Evolutionary conservation across 1,140 invertebrate genomes (phyloP), one percentile per base, ranked within the genome.

Genomic region (Paraescarpia echinospica): DNA sequence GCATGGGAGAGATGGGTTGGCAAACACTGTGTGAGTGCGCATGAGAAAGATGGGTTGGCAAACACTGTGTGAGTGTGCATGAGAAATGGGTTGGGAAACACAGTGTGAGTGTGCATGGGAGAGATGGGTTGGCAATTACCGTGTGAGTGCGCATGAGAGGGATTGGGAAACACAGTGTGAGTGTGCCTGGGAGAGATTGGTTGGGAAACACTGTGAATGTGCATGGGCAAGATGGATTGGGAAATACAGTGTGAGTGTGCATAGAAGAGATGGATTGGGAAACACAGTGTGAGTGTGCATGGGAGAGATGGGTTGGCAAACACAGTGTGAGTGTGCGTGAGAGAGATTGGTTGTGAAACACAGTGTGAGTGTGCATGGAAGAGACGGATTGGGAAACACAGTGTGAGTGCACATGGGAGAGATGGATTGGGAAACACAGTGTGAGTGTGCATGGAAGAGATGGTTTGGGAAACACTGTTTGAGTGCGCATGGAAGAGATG

Each of bases 121-220:
- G 14, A 77, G 59, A 77, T 77, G 59, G 59, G 59, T 77, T 77
- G 2, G 59, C 8, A 77, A 77, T 14, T 18, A 77, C 4, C 8
- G 12, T 1, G 59, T 77, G 59, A 77, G 59, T 77, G 59, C 22
- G 2, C 9, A 77, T 77, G 59, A 27, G 59, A 31, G 14, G 22
- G 59, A 18, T 77, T 77, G 59, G 59, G 59, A 77, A 77, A 77
- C 59, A 77, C 59, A 77, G 59, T 77, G 59, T 77, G 59, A 77
- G 59, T 77, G 59, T 77, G 2, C 9, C 8, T 77, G 4, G 27
- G 1, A 5, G 14, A 77, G 59, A 34, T 91, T 4, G 59, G 59
- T 77, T 92, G 92, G 92, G 92, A 92, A 92, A 89, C 59, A 89
- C 33, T 41, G 9, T 90, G 35, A 92, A 88, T 92, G 35, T 51